phyloP scores from a whole-genome alignment of 2,797 vertebrate genomes.

The Gouania willdenowi region DNA sequence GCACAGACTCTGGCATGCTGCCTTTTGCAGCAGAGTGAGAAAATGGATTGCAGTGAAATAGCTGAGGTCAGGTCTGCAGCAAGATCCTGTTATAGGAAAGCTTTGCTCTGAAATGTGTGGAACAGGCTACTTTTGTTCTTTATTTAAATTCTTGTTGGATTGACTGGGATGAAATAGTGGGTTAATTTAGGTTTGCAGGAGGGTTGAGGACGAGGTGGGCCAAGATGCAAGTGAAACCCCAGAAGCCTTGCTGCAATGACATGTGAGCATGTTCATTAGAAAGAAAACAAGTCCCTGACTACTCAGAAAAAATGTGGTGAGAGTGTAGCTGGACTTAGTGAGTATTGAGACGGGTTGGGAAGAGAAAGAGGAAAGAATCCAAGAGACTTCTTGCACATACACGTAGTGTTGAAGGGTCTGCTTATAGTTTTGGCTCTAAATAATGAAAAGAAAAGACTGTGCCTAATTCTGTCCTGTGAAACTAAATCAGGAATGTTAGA shows the following conservation, averaged over 20 bases:
- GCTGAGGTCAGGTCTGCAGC: constrained; percentile 48
- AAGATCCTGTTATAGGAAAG: constrained; percentile 64
- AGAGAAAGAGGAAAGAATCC: constrained; percentile 22
- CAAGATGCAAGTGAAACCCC: constrained; percentile 68
- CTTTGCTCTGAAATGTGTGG: constrained; percentile 47
- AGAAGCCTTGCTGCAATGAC: constrained; percentile 44
- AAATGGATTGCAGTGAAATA: constrained; percentile 46
- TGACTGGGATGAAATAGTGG: constrained; percentile 66
- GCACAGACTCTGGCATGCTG: constrained; percentile 31
- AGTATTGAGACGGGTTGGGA: constrained; percentile 35
- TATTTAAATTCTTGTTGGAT: constrained; percentile 71
- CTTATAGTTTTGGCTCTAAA: too few species aligned
- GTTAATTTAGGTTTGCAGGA: constrained; percentile 61
- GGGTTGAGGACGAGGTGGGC: constrained; percentile 61
- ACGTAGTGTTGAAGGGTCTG: too few species aligned
- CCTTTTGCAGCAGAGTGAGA: constrained; percentile 52
- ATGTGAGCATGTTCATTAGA: constrained; percentile 46
- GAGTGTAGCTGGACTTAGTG: constrained; percentile 29
- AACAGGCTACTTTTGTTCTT: constrained; percentile 72
- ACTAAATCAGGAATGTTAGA: too few species aligned
- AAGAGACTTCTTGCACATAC: constrained; percentile 37
- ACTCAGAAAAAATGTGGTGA: constrained; percentile 36
- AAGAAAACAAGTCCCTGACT: constrained; percentile 47
- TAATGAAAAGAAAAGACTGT: too few species aligned
- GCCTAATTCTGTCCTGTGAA: too few species aligned